These are phyloP conservation scores for Vespertilio murinus DNA, from an alignment of 2,797 vertebrate genomes.

Conservation along the genomic window DNA sequence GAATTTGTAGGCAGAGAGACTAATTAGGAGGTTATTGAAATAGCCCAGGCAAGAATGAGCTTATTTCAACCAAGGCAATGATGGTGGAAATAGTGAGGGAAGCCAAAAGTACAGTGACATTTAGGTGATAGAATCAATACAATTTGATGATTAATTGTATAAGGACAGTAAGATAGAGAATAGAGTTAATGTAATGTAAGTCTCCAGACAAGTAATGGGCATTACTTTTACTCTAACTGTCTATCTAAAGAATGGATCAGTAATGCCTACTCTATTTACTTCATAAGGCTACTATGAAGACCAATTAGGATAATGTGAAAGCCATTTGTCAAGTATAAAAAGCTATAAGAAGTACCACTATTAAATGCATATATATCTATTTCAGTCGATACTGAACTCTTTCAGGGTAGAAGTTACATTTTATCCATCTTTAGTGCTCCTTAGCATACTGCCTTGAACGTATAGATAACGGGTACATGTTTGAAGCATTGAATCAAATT, in stretches of 20 bases:
- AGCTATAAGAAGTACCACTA: background rate
- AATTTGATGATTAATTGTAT: background rate
- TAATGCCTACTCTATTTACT: background rate
- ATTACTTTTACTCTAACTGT: background rate
- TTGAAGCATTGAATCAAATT: background rate
- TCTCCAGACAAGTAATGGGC: background rate
- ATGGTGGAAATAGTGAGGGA: constrained; percentile 30
- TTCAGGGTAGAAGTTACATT: background rate
- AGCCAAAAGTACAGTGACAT: constrained; percentile 18
- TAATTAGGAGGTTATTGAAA: constrained; percentile 73
- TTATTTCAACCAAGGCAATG: constrained; percentile 53
- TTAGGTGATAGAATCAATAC: constrained; percentile 57
- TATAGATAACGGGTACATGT: background rate
- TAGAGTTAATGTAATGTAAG: background rate
- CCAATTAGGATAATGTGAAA: background rate
- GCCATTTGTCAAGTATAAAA: background rate
- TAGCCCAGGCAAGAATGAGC: constrained; percentile 61
- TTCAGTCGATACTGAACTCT: background rate
- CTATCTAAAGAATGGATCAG: background rate
- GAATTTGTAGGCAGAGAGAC: constrained; percentile 66
- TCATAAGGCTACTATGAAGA: background rate
- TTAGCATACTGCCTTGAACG: background rate
- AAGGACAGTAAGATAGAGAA: background rate
- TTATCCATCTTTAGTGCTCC: background rate
- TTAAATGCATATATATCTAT: background rate